Evolutionary conservation across 2,797 vertebrate species (phyloP).

Genomic region (Phataginus tetradactyla): DNA sequence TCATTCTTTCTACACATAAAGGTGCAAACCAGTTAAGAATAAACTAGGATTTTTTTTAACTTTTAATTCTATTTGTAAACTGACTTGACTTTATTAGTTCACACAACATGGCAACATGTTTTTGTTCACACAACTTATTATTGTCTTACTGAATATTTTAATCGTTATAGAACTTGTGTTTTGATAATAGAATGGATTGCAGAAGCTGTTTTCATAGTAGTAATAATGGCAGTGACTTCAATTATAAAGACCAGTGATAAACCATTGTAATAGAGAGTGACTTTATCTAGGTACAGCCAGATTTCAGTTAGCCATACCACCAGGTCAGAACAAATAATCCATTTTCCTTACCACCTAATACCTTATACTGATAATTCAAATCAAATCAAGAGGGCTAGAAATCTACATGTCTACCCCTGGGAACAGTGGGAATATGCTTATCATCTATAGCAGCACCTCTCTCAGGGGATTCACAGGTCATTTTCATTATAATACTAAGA

Average conservation of each 20-base stretch:
- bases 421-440: background rate
- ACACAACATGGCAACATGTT: background rate
- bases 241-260: background rate
- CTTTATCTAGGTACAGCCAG: background rate
- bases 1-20: background rate
- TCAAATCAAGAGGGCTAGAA: background rate
- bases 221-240: background rate
- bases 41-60: background rate
- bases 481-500: background rate
- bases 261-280: background rate
- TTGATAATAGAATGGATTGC: background rate
- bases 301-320: background rate
- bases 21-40: background rate
- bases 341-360: background rate
- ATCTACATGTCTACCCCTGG: background rate
- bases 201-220: background rate
- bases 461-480: background rate
- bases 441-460: background rate
- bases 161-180: background rate
- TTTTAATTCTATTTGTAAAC: background rate
- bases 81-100: background rate
- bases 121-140: background rate
- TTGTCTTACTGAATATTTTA: background rate
- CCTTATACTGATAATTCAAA: background rate
- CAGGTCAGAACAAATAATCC: background rate